Evolutionary conservation across 2,113 vertebrate species (phyloP).

Genomic region (Grallaria varia): DNA sequence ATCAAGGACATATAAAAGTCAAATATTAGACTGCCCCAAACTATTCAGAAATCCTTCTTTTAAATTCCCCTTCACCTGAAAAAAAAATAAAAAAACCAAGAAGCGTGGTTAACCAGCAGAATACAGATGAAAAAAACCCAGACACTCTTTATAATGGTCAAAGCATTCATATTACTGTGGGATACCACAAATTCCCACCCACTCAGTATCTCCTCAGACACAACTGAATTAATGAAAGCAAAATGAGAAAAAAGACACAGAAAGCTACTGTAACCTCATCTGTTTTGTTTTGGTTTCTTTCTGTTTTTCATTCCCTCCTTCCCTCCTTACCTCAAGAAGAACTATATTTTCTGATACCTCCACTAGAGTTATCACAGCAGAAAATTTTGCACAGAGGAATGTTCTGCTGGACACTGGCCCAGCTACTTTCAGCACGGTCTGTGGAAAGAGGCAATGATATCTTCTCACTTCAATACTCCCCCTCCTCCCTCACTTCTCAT

Average conservation of each 20-base stretch:
- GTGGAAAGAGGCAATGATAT: not conserved
- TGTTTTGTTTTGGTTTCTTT: not conserved
- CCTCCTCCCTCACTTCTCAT: constrained; percentile 20
- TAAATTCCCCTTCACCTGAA: not conserved
- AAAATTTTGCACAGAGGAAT: not conserved
- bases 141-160: not conserved
- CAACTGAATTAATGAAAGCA: not conserved
- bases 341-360: not conserved
- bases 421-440: not conserved
- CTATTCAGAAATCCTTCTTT: not conserved
- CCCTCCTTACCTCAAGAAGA: not conserved
- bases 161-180: not conserved
- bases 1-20: not conserved
- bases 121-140: not conserved
- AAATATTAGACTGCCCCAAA: not conserved
- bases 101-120: not conserved
- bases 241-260: not conserved
- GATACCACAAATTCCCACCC: not conserved
- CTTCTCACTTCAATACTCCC: not conserved
- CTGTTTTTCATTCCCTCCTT: not conserved
- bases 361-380: not conserved
- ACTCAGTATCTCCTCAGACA: not conserved
- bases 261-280: not conserved
- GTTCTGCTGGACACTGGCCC: not conserved
- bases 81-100: not conserved